Evolutionary conservation across 2,797 vertebrate genomes (phyloP).

Genomic region (Rhinella marina): DNA sequence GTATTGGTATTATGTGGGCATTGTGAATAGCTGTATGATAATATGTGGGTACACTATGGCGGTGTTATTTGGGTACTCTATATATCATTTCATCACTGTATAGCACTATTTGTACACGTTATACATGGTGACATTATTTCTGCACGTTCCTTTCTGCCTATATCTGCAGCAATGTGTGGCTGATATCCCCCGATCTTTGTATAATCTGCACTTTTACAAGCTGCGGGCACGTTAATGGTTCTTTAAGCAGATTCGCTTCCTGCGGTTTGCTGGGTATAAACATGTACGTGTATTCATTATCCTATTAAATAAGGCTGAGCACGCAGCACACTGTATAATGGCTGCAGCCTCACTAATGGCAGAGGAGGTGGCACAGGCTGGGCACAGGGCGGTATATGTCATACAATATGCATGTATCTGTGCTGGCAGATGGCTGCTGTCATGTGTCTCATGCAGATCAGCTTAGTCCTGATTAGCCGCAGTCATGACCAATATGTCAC

Average conservation of each 20-base stretch:
- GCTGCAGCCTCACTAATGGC: background rate
- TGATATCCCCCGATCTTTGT: background rate
- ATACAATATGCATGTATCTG: conserved; percentile 24
- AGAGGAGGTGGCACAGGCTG: background rate
- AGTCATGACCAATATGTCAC: conserved; percentile 4
- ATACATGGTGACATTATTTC: no score
- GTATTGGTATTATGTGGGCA: no score
- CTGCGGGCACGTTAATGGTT: background rate
- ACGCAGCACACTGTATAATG: background rate
- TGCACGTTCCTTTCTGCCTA: no score
- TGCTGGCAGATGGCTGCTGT: conserved; percentile 26
- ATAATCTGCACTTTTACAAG: background rate
- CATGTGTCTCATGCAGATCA: background rate
- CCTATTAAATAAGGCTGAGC: conserved; percentile 22
- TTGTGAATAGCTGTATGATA: background rate
- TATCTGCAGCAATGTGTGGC: no score
- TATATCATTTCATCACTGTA: background rate
- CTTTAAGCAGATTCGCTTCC: conserved; percentile 7
- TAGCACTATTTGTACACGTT: no score
- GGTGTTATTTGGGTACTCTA: background rate
- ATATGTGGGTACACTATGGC: background rate
- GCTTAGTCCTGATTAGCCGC: conserved; percentile 16
- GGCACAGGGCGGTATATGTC: background rate
- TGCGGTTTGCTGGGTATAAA: background rate
- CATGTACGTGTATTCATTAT: background rate